phyloP scores from a whole-genome alignment of 2,888 invertebrate species.

The Diachrysia chrysitis region DNA sequence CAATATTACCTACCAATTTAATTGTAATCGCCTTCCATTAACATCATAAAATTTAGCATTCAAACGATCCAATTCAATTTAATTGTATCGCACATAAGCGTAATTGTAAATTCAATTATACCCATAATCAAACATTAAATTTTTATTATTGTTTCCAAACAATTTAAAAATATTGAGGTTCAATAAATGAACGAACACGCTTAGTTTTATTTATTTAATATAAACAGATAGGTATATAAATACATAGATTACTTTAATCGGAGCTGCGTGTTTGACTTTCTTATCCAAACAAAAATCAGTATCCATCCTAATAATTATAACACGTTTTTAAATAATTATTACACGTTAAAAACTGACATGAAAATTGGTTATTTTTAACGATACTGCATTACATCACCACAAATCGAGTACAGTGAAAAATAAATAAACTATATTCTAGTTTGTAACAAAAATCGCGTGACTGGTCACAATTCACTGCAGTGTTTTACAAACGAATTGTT shows the following conservation, averaged over 20 bases:
- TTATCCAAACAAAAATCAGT: neutral
- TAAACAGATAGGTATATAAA: too few relatives aligned
- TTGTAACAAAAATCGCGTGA: conserved; percentile 32
- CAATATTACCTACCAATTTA: neutral
- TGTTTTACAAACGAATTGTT: conserved; percentile 37
- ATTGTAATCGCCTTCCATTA: neutral
- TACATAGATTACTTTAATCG: too few relatives aligned
- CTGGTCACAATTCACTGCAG: conserved; percentile 24
- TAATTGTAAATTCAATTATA: conserved; percentile 16
- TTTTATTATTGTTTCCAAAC: conserved; percentile 11
- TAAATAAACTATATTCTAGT: conserved; percentile 5
- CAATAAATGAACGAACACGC: neutral
- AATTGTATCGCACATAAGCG: conserved; percentile 11
- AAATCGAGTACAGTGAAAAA: neutral
- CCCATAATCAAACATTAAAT: conserved; percentile 6
- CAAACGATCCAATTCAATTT: neutral
- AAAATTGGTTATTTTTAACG: neutral
- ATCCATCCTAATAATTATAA: too few relatives aligned
- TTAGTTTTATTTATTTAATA: neutral
- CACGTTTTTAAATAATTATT: too few relatives aligned
- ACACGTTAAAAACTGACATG: neutral
- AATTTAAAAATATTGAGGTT: conserved; percentile 12
- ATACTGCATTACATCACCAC: conserved; percentile 2
- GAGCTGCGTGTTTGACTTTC: neutral
- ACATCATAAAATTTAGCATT: neutral